Evolutionary conservation across 2,888 invertebrate species (phyloP), one percentile per base, ranked within the genome.

Genomic region (Sinodicranocentrus sp.): DNA sequence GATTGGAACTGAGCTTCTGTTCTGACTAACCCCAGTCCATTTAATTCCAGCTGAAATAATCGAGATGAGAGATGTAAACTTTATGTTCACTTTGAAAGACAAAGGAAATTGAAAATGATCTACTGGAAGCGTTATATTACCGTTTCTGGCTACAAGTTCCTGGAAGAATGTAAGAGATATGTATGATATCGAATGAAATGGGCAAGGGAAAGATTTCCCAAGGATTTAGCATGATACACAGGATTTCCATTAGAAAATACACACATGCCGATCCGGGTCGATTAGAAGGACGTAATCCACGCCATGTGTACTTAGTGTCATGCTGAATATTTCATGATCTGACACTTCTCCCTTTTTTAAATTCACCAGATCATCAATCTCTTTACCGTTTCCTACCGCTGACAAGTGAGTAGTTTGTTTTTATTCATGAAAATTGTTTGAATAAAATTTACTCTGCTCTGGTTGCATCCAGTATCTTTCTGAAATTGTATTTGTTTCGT

Each of bases 351-450:
- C 28, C 48, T n/a, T 48, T 78, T 28, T 71, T 72, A 52, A 79
- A 79, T 52, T 72, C 71, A 65, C 33, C 65, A 54, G 57, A 72
- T 72, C 79, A 79, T 79, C 79, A 79, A 79, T 79, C 79, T 79
- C 79, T 65, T 61, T 25, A 72, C 65, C 26, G 72, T 63, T 79
- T 79, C 79, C 72, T 52, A 25, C 17, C 21, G 6, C 21, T 15
- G 57, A 57, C 57, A 57, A 57, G 57, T 21, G 57, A 57, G 57
- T 57, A n/a, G 52, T 52, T 52, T 52, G 6, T 59, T 68, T 77
- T 67, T 77, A 77, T 77, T 77, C 68, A 77, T 77, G 26, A 13
- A 77, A 77, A 77, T 77, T 67, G 68, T 59, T 44, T 6, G 10
- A 33, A 33, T 23, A 33, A 39, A 57, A 54, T 52, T 52, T 52